phyloP scores from a whole-genome alignment of 2,888 invertebrate genomes.

The Eristalinus aeneus region DNA sequence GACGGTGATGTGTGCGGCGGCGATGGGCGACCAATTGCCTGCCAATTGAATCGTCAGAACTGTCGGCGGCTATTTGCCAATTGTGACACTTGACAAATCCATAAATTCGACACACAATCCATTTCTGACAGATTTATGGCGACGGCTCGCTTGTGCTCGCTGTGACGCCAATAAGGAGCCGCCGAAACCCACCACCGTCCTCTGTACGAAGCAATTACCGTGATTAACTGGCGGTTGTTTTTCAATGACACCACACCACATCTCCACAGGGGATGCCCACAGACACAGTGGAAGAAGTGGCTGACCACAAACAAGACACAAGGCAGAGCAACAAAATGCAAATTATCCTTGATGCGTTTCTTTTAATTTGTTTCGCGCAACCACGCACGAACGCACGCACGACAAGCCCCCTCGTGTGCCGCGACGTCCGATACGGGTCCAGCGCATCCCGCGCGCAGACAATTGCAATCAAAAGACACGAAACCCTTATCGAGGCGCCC shows the following conservation, averaged over 20 bases:
- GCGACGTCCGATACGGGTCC: slow-evolving; percentile 6
- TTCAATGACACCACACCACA: slow-evolving; percentile 60
- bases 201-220: slow-evolving; percentile 65
- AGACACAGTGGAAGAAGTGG: neutral
- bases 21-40: neutral
- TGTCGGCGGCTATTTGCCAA: neutral
- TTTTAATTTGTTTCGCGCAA: slow-evolving; percentile 71
- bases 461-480: slow-evolving; percentile 46
- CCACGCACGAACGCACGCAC: slow-evolving; percentile 50
- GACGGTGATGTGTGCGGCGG: neutral
- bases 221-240: slow-evolving; percentile 68
- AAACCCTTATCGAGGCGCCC: slow-evolving; percentile 16
- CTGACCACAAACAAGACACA: slow-evolving; percentile 11
- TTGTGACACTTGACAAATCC: neutral
- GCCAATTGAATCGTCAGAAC: neutral
- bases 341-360: slow-evolving; percentile 66
- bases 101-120: neutral
- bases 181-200: slow-evolving; percentile 31
- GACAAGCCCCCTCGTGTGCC: neutral
- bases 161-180: neutral
- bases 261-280: slow-evolving; percentile 61
- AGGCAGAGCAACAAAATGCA: slow-evolving; percentile 61
- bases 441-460: slow-evolving; percentile 26
- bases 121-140: neutral
- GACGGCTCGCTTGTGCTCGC: neutral